Conservation (phyloP, 2,888 invertebrate species). For the Imbricaverruca yamaguchii region DNA sequence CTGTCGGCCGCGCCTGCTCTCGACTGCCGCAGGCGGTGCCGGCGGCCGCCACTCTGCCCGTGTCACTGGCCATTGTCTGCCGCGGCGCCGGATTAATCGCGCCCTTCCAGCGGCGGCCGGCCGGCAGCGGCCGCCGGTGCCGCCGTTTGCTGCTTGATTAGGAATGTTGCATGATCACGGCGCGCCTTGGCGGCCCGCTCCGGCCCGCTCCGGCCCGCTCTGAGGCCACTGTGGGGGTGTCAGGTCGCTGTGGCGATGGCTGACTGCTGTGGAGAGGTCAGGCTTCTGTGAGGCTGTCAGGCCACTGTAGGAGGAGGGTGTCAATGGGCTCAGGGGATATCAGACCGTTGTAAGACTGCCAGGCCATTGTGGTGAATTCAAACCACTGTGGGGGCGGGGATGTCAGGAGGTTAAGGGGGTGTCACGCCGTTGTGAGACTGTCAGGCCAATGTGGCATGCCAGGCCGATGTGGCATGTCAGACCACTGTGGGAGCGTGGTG, state of each 20-base stretch:
- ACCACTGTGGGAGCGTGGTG: too few species aligned
- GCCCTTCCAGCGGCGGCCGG: background rate
- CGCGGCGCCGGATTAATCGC: background rate
- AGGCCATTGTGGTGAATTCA: too few species aligned
- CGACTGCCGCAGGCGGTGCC: background rate
- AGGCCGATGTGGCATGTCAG: too few species aligned
- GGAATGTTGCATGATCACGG: constrained; percentile 12
- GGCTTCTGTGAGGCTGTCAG: too few species aligned
- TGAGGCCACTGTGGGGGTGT: background rate
- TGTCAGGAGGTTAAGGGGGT: too few species aligned
- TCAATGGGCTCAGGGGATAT: background rate
- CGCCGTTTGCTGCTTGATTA: constrained; percentile 4
- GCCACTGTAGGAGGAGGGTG: background rate
- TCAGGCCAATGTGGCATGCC: too few species aligned
- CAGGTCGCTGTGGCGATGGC: background rate
- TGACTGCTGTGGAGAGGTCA: too few species aligned
- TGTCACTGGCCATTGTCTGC: constrained; percentile 2
- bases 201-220: background rate
- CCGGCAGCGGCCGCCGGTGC: background rate
- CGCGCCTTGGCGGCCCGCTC: background rate
- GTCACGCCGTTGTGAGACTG: too few species aligned
- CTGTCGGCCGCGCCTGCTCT: too few species aligned
- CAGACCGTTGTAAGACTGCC: background rate
- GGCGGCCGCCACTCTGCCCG: background rate
- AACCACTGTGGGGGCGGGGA: background rate